These are phyloP conservation scores for Pygocentrus nattereri DNA, from an alignment of 2,797 vertebrate species.

Conservation along the genomic window DNA sequence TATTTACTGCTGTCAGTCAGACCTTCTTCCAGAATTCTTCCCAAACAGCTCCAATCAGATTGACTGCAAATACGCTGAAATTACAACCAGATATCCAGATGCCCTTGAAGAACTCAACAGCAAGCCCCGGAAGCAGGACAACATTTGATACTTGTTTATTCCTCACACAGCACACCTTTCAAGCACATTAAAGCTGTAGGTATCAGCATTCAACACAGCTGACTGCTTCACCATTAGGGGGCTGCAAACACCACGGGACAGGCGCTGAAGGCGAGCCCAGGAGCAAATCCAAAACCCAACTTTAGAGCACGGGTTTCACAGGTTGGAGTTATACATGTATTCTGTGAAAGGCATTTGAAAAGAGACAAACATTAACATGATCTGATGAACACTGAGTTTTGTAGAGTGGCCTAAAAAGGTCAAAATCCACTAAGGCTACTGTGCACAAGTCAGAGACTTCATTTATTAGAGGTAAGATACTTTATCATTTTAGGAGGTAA, in stretches of 20 bases:
- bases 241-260: background rate
- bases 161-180: background rate
- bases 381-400: no score
- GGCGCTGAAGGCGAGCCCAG: background rate
- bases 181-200: background rate
- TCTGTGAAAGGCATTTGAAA: background rate
- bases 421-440: no score
- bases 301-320: background rate
- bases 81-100: background rate
- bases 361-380: no score
- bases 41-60: background rate
- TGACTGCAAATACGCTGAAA: background rate
- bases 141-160: background rate
- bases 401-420: no score
- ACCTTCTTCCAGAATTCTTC: background rate
- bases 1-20: background rate
- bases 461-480: no score
- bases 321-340: background rate
- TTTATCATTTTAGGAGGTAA: no score
- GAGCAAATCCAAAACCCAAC: background rate
- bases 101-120: background rate
- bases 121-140: background rate
- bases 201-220: background rate
- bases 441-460: no score
- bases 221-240: constrained; percentile 7